Conservation (phyloP, 2,888 invertebrate species). For the Drosophila ezoana region DNA sequence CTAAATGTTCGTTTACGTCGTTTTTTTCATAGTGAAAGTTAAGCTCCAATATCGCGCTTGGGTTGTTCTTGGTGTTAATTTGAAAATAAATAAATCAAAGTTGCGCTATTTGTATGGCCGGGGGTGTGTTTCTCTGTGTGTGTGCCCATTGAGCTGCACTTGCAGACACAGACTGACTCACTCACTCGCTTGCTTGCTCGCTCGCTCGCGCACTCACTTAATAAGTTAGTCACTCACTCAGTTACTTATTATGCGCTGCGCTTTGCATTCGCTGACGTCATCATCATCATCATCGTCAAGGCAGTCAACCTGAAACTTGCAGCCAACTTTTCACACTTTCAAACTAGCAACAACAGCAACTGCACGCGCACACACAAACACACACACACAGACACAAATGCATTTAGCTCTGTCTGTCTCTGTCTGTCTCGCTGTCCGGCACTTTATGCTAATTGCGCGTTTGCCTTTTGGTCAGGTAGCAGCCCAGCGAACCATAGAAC, state of each 20-base stretch:
- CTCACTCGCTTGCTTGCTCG: conserved; percentile 6
- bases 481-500: conserved; percentile 41
- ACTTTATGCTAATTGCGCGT: conserved; percentile 78
- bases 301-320: conserved; percentile 62
- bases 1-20: no score
- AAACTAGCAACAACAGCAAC: conserved; percentile 25
- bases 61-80: not conserved
- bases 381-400: no score
- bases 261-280: conserved; percentile 33
- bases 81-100: not conserved
- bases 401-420: conserved; percentile 9
- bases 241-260: conserved; percentile 31
- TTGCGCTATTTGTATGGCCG: conserved; percentile 2
- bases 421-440: conserved; percentile 26
- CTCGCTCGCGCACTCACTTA: conserved; percentile 19
- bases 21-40: no score
- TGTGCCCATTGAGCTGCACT: conserved; percentile 11
- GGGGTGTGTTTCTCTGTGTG: not conserved
- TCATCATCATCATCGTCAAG: conserved; percentile 41
- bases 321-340: conserved; percentile 59
- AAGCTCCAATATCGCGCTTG: not conserved
- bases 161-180: conserved; percentile 17
- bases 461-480: conserved; percentile 72
- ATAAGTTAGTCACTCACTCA: conserved; percentile 15
- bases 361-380: no score